Percentiles rank a stretch among this genome's conserved stretches.
Conservation (phyloP, 2,113 vertebrate species). For the Scalopus aquaticus region DNA sequence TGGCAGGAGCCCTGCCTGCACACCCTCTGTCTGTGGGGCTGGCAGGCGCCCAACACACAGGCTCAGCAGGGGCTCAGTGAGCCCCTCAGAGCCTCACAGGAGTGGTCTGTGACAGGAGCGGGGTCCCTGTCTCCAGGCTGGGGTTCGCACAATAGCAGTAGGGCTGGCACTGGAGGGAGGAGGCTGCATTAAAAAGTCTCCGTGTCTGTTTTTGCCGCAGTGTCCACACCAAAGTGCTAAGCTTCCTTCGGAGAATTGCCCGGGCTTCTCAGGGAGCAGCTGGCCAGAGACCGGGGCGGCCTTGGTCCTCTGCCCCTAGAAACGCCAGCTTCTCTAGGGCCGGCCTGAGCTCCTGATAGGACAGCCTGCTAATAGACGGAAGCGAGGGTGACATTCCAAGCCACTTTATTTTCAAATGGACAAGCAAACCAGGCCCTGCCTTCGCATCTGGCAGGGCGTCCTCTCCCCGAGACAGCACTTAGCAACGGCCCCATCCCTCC, state of each 20-base stretch:
- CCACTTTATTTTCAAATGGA: background rate
- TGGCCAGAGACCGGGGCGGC: background rate
- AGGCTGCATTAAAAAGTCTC: background rate
- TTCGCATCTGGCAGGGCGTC: conserved; percentile 44
- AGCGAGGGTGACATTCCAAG: conserved; percentile 6
- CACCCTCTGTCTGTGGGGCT: background rate
- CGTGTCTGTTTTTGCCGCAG: background rate
- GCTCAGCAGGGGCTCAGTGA: background rate
- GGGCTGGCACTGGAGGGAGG: background rate
- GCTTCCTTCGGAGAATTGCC: background rate
- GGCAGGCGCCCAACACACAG: background rate
- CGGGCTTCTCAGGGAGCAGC: background rate
- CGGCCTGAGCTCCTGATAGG: background rate
- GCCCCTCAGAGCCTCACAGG: rapidly evolving
- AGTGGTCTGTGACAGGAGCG: rapidly evolving
- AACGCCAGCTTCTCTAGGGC: background rate
- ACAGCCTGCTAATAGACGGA: background rate
- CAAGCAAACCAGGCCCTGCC: background rate
- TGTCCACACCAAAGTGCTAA: background rate
- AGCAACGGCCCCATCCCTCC: background rate
- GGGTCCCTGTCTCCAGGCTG: background rate
- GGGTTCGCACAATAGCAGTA: background rate
- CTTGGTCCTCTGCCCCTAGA: background rate
- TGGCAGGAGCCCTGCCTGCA: background rate
- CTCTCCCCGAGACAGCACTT: background rate